These are phyloP conservation scores for Chrysolophus pictus DNA, from an alignment of 2,797 vertebrate species.

Conservation along the genomic window DNA sequence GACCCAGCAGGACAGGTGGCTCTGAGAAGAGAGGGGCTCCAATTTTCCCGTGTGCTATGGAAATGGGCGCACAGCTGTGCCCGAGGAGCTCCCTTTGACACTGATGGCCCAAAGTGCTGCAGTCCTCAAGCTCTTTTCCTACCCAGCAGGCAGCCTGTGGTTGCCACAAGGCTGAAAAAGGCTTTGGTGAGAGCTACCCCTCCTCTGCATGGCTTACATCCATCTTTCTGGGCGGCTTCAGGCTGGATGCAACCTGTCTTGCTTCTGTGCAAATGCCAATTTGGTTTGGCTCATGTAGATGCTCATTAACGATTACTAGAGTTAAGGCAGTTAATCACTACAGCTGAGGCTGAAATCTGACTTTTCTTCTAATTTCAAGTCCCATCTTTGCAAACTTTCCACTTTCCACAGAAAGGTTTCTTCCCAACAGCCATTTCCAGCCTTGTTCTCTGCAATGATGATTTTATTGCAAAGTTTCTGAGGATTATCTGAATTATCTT, in stretches of 20 bases:
- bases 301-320: conserved; percentile 42
- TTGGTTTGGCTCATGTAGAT: background rate
- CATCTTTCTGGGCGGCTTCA: background rate
- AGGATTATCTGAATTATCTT: conserved; percentile 27
- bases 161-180: background rate
- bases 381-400: background rate
- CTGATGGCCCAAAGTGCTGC: background rate
- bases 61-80: background rate
- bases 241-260: background rate
- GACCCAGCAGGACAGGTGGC: background rate
- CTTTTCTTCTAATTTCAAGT: conserved; percentile 31
- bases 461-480: conserved; percentile 34
- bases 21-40: background rate
- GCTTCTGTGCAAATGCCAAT: background rate
- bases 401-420: conserved; percentile 17
- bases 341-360: conserved; percentile 1
- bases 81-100: background rate
- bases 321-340: conserved; percentile 53
- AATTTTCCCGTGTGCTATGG: background rate
- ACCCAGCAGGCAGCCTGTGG: background rate
- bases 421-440: conserved; percentile 30
- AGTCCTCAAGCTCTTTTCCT: background rate
- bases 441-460: background rate
- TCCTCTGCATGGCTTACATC: accelerated
- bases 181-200: background rate